These are phyloP conservation scores for Sarcophaga carnaria DNA, from an alignment of 2,888 invertebrate species.

Conservation along the genomic window DNA sequence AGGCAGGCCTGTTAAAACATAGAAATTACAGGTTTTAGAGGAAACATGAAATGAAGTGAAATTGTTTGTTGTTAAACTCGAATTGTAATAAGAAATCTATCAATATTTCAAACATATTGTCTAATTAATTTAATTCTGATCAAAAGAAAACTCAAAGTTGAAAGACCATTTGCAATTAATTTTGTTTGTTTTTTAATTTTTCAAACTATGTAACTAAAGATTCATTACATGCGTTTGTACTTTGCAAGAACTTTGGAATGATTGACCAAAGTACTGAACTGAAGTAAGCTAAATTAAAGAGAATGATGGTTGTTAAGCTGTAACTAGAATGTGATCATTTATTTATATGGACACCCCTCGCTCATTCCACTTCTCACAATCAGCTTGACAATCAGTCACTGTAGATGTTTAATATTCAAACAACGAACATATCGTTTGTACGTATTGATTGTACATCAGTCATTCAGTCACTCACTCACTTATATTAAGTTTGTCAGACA, in stretches of 20 bases:
- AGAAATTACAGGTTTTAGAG: too few species aligned
- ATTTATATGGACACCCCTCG: constrained; percentile 2
- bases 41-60: too few species aligned
- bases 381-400: neutral
- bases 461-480: constrained; percentile 28
- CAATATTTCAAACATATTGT: too few species aligned
- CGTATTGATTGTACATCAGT: constrained; percentile 46
- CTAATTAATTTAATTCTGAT: too few species aligned
- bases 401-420: constrained; percentile 21
- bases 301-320: constrained; percentile 1
- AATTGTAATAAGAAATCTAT: too few species aligned
- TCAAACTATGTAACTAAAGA: constrained; percentile 29
- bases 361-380: constrained; percentile 19
- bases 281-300: neutral
- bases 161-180: too few species aligned
- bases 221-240: constrained; percentile 7
- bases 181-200: neutral
- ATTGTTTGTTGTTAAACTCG: too few species aligned
- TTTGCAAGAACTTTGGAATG: neutral
- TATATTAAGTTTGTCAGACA: constrained; percentile 37
- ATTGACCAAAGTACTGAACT: constrained; percentile 13
- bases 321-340: constrained; percentile 44
- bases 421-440: constrained; percentile 24
- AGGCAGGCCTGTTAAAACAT: too few species aligned
- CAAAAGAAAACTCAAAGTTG: too few species aligned